These are phyloP conservation scores for Planococcus citri DNA, from an alignment of 1,140 invertebrate species.

Conservation along the genomic window DNA sequence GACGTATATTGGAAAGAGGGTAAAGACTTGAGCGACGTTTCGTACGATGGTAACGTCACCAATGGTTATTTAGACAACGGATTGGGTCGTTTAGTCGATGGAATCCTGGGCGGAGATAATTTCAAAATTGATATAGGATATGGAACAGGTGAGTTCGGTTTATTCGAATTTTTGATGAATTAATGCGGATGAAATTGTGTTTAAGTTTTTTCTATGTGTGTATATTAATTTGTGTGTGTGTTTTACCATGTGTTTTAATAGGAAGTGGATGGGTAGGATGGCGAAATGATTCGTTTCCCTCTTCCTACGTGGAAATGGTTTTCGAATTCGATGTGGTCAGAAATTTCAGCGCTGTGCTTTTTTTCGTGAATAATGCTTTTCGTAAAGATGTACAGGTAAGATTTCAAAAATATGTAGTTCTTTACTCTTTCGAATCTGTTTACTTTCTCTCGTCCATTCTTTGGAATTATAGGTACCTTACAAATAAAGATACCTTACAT, in stretches of 20 bases:
- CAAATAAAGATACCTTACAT: too few relatives aligned
- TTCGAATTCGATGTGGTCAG: constrained; percentile 62
- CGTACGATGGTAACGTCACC: constrained; percentile 69
- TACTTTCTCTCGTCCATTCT: too few relatives aligned
- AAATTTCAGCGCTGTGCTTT: constrained; percentile 58
- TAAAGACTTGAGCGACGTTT: constrained; percentile 47
- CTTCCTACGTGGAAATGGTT: constrained; percentile 47
- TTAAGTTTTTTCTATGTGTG: background rate
- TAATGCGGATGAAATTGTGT: too few relatives aligned
- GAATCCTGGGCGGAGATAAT: constrained; percentile 54
- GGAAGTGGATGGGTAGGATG: constrained; percentile 75
- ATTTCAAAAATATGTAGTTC: too few relatives aligned
- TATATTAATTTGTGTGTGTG: too few relatives aligned
- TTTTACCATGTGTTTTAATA: constrained; percentile 27
- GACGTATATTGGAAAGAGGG: constrained; percentile 67
- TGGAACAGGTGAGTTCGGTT: constrained; percentile 29
- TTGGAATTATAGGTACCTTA: too few relatives aligned
- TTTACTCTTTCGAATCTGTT: too few relatives aligned
- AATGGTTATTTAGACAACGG: constrained; percentile 36
- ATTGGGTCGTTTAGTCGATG: constrained; percentile 77
- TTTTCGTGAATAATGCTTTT: constrained; percentile 57
- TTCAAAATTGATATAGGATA: constrained; percentile 46
- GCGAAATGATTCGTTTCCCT: constrained; percentile 51
- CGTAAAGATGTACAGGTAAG: constrained; percentile 52
- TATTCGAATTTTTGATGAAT: constrained; percentile 17